These are phyloP conservation scores for Periophthalmodon schlosseri DNA, from an alignment of 2,113 vertebrate species.

Conservation along the genomic window DNA sequence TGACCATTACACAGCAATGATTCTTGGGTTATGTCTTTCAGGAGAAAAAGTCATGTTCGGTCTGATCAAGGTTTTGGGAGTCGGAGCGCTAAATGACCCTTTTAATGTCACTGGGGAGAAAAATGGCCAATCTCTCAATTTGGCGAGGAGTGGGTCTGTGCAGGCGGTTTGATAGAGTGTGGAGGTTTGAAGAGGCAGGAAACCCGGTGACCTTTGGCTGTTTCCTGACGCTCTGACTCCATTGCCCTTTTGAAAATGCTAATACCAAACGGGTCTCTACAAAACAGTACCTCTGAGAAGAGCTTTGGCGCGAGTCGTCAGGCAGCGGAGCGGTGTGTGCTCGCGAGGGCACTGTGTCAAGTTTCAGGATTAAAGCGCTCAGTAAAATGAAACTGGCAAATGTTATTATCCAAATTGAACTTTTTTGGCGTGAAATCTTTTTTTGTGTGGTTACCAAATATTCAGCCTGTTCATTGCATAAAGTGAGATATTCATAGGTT, in stretches of 20 bases:
- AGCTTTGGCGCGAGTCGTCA: constrained; percentile 50
- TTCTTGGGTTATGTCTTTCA: constrained; percentile 21
- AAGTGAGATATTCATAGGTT: background rate
- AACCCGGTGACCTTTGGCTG: constrained; percentile 79
- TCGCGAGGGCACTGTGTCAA: constrained; percentile 48
- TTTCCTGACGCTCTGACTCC: constrained; percentile 70
- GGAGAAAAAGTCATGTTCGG: constrained; percentile 32
- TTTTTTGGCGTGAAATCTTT: constrained; percentile 16
- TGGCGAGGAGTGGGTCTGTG: constrained; percentile 53
- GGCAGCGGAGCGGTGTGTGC: constrained; percentile 49
- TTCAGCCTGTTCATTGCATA: constrained; percentile 16
- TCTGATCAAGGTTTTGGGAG: constrained; percentile 54
- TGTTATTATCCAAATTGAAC: constrained; percentile 1
- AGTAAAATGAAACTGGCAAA: constrained; percentile 23
- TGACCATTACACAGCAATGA: constrained; percentile 35
- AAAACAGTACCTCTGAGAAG: constrained; percentile 67
- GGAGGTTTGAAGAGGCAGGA: constrained; percentile 68
- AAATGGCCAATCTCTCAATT: constrained; percentile 73
- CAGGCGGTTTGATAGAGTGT: constrained; percentile 68
- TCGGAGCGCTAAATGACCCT: constrained; percentile 71
- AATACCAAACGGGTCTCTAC: constrained; percentile 64
- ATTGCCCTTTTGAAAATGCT: constrained; percentile 79
- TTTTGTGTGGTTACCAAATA: constrained; percentile 15
- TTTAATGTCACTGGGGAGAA: constrained; percentile 72
- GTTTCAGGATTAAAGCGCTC: constrained; percentile 38